These are phyloP conservation scores for Lithosia quadra DNA, from an alignment of 2,888 invertebrate species.

Conservation along the genomic window DNA sequence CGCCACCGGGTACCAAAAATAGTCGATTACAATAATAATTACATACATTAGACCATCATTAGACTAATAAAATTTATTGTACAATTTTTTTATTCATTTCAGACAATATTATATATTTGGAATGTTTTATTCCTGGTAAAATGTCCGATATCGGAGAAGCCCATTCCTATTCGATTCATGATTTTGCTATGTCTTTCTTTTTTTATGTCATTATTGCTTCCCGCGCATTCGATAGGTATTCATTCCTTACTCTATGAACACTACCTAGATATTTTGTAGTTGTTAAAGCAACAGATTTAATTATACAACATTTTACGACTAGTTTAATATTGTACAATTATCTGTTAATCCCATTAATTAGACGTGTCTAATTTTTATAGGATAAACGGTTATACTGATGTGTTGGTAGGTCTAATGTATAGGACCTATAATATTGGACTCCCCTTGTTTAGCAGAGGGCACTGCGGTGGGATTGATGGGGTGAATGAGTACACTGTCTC, in stretches of 20 bases:
- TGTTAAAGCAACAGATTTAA: neutral
- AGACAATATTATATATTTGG: neutral
- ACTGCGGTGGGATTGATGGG: too few species aligned
- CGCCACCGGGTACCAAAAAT: neutral
- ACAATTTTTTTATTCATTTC: too few species aligned
- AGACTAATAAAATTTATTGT: too few species aligned
- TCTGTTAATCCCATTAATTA: neutral
- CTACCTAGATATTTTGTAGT: neutral
- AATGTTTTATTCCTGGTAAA: neutral
- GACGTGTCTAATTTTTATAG: neutral
- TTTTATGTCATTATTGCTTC: neutral
- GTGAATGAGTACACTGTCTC: too few species aligned
- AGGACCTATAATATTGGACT: too few species aligned
- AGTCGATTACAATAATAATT: neutral
- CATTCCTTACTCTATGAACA: neutral
- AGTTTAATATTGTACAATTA: neutral
- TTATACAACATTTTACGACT: neutral
- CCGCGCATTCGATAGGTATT: too few species aligned
- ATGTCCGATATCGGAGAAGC: neutral
- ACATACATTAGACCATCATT: neutral
- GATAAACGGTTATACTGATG: neutral
- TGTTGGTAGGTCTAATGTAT: too few species aligned
- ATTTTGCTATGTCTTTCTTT: neutral
- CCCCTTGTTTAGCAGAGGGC: too few species aligned
- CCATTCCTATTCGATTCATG: neutral